A percentile compares a stretch with the other conserved stretches of the same genome.
These are phyloP conservation scores for Phataginus tetradactyla DNA, from an alignment of 2,797 vertebrate genomes.

Conservation along the genomic window DNA sequence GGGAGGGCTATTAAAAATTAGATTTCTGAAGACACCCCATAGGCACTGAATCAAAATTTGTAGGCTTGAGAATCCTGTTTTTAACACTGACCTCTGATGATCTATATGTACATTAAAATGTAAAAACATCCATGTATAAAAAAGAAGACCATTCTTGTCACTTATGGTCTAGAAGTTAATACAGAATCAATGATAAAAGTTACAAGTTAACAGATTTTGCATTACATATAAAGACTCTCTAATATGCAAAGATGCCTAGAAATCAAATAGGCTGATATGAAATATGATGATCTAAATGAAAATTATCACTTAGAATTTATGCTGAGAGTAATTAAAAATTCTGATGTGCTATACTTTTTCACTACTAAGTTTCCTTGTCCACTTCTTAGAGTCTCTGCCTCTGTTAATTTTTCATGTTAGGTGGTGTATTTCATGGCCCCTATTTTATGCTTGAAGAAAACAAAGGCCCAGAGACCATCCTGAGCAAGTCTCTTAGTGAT, in stretches of 20 bases:
- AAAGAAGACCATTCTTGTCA: neutral
- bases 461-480: neutral
- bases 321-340: neutral
- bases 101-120: neutral
- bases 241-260: neutral
- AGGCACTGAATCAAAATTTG: neutral
- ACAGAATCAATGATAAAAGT: neutral
- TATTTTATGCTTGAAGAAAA: neutral
- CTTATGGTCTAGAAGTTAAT: neutral
- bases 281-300: neutral
- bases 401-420: neutral
- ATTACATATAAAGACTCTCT: neutral
- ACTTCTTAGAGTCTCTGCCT: neutral
- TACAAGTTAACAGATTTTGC: neutral
- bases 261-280: neutral
- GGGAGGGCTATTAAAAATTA: neutral
- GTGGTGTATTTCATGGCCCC: neutral
- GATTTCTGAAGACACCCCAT: neutral
- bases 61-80: neutral
- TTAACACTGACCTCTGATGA: neutral
- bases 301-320: neutral
- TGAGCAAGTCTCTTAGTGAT: neutral
- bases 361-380: neutral
- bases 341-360: neutral
- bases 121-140: neutral